Evolutionary conservation across 2,113 vertebrate genomes (phyloP).

Genomic region (Cairina moschata): DNA sequence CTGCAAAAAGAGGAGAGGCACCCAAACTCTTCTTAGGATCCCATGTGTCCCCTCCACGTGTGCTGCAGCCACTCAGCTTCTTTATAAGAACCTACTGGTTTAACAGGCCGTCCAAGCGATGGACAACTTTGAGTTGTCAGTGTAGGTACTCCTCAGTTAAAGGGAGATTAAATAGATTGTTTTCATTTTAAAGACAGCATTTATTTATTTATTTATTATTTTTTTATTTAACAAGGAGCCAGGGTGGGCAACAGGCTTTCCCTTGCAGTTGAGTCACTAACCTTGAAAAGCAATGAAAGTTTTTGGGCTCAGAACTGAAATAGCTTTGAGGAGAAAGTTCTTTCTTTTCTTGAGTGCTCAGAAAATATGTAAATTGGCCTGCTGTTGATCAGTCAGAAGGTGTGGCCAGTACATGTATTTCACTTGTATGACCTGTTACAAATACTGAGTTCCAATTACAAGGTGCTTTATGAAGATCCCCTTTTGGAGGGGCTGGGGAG

Average conservation of each 20-base stretch:
- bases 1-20: not conserved
- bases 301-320: not conserved
- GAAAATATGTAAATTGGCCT: not conserved
- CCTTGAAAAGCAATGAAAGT: not conserved
- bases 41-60: rapidly evolving
- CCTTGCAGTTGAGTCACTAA: not conserved
- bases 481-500: no score
- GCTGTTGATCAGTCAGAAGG: not conserved
- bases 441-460: not conserved
- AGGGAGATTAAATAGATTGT: not conserved
- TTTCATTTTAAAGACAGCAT: not conserved
- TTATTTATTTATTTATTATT: not conserved
- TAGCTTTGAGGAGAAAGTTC: not conserved
- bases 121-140: not conserved
- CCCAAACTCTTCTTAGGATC: not conserved
- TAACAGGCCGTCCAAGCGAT: no score
- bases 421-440: not conserved
- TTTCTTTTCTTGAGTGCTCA: not conserved
- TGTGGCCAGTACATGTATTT: not conserved
- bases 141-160: not conserved
- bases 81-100: not conserved
- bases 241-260: not conserved
- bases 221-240: not conserved
- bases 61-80: not conserved
- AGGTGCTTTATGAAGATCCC: not conserved